Evolutionary conservation across 2,797 vertebrate genomes (phyloP).

Genomic region (Alcedo atthis): DNA sequence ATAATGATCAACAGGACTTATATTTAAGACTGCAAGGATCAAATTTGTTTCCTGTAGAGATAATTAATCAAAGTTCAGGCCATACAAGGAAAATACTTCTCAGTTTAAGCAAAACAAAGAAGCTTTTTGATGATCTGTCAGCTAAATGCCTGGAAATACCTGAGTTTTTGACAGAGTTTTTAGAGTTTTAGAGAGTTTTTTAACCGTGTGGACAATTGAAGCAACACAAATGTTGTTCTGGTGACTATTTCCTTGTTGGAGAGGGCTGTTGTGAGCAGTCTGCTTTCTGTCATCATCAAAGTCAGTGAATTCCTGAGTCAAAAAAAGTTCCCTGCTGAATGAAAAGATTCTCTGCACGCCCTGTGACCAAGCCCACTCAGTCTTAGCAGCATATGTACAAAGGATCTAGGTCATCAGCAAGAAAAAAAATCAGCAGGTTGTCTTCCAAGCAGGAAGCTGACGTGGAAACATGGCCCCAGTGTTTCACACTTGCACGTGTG

Average conservation of each 20-base stretch:
- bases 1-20: neutral
- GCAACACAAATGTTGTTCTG: neutral
- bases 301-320: constrained; percentile 12
- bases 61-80: neutral
- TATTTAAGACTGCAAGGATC: neutral
- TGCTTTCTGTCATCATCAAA: constrained; percentile 29
- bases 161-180: neutral
- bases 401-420: neutral
- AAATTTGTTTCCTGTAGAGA: neutral
- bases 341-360: neutral
- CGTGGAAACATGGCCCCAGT: neutral
- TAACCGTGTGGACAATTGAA: neutral
- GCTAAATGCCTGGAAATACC: neutral
- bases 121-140: neutral
- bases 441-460: neutral
- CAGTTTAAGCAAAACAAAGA: neutral
- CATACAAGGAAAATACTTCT: neutral
- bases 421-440: neutral
- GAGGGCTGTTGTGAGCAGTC: neutral
- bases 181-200: too few relatives aligned
- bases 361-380: neutral
- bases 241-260: constrained; percentile 15
- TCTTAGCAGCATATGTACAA: neutral
- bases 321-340: neutral
- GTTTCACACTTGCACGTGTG: neutral